Conservation (phyloP, 92 coral and sea anemone genomes). For the Phenganax marumi region DNA sequence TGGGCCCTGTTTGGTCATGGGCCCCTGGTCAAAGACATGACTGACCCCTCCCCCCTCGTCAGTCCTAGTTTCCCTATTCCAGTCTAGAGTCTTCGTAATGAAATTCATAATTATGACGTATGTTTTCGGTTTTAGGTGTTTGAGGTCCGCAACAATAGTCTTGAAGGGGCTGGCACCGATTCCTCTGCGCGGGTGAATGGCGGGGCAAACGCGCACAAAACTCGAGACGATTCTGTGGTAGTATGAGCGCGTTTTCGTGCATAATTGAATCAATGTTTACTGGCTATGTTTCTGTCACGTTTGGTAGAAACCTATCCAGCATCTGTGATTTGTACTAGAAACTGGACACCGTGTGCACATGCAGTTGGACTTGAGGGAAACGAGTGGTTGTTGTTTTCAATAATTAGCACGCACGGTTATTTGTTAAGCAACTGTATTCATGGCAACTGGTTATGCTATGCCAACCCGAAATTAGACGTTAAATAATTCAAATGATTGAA, state of each 20-base stretch:
- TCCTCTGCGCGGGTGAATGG: conserved; percentile 32
- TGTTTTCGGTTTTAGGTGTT: conserved; percentile 26
- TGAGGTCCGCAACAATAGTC: conserved; percentile 27
- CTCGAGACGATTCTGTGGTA: conserved; percentile 27
- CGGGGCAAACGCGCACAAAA: conserved; percentile 5
- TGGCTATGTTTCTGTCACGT: background rate
- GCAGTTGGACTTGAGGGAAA: too few species aligned
- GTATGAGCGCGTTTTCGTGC: background rate
- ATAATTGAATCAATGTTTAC: background rate
- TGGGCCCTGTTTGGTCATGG: too few species aligned
- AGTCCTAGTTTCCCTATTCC: too few species aligned
- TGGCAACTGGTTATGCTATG: too few species aligned
- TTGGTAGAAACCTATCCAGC: background rate
- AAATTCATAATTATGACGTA: background rate
- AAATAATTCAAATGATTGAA: too few species aligned
- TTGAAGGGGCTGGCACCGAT: conserved; percentile 2
- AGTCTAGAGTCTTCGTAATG: background rate
- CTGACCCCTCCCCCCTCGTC: too few species aligned
- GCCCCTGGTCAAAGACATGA: too few species aligned
- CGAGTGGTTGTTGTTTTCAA: too few species aligned
- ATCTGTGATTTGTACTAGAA: background rate
- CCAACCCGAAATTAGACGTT: too few species aligned
- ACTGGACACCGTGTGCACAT: too few species aligned
- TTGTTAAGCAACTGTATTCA: too few species aligned
- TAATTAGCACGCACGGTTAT: too few species aligned